phyloP scores from a whole-genome alignment of 2,797 vertebrate species.

The Cossypha polioptera region DNA sequence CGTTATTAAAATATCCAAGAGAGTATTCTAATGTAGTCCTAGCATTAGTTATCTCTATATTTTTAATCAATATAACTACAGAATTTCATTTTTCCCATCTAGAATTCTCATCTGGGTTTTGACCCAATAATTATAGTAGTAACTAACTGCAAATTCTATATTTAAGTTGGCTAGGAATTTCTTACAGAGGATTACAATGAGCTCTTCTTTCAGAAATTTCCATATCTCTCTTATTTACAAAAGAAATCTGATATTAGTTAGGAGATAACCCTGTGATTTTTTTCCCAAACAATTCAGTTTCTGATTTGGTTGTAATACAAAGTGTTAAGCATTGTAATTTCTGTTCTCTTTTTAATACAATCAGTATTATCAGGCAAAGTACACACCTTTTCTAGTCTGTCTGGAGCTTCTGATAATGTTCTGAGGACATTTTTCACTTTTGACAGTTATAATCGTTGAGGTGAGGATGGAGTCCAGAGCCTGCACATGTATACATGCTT shows the following conservation, averaged over 20 bases:
- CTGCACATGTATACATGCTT: neutral
- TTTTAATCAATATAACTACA: conserved; percentile 12
- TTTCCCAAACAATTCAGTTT: neutral
- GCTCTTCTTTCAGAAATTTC: neutral
- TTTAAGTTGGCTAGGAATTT: neutral
- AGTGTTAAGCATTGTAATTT: neutral
- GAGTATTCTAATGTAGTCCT: neutral
- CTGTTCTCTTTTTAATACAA: neutral
- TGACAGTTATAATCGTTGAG: neutral
- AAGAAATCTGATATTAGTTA: neutral
- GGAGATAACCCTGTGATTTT: neutral
- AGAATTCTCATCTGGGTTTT: neutral
- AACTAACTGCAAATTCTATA: neutral
- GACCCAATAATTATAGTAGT: neutral
- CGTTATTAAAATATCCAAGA: conserved; percentile 12
- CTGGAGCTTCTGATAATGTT: neutral
- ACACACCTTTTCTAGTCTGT: neutral
- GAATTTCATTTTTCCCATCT: neutral
- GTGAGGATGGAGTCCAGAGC: neutral
- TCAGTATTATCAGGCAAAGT: neutral
- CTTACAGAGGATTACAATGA: neutral
- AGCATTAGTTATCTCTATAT: neutral
- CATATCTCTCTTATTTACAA: neutral
- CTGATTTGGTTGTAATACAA: neutral
- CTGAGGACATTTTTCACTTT: neutral